Evolutionary conservation across 2,113 vertebrate genomes (phyloP), one percentile per base, ranked within the genome.

Genomic region (Plotosus lineatus): DNA sequence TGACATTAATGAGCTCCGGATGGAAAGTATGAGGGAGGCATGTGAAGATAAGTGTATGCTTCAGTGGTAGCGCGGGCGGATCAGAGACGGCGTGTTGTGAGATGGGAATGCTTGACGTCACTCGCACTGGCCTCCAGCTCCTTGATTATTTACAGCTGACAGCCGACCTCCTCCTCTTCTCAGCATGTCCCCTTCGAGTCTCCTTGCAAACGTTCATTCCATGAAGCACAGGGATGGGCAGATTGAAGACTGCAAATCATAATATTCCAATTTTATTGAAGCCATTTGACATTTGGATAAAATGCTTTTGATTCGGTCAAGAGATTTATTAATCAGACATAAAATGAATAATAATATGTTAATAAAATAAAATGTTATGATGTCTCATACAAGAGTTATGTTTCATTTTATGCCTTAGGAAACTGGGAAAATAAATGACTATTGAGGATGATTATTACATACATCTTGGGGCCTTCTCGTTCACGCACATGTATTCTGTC

Each of bases 111-210:
- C 19, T 82, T 87, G 88, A 85, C 83, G 83, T 88, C 86, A 87
- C 58, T 44, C 19, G 5, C 38, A 56, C 28, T 38, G 81, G 83
- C 86, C 86, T 75, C 81, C 77, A 85, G 84, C 85, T 80, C 84
- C 77, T 71, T 80, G 81, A 87, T 87, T 87, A 87, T 77, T 83
- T 85, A 83, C 84, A 88, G 81, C 83, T 82, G 86, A 83, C 85
- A 78, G 40, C 72, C 72, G 42, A 75, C 78, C 44, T 44, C 79
- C 56, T 36, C 72, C 60, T 79, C 82, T 51, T 33, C 69, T 75
- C 71, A 58, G 33, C 71, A 75, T 60, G 73, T 33, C 33, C 58
- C 60, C 77, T 83, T 80, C 80, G 58, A 56, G 80, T 75, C 78
- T 71, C 36, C 82, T 69, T 76, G 58, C 55, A 77, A 28, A 44